Evolutionary conservation across 1,140 invertebrate genomes (phyloP), one percentile per base, ranked within the genome.

Genomic region (Paralvinella palmiformis): DNA sequence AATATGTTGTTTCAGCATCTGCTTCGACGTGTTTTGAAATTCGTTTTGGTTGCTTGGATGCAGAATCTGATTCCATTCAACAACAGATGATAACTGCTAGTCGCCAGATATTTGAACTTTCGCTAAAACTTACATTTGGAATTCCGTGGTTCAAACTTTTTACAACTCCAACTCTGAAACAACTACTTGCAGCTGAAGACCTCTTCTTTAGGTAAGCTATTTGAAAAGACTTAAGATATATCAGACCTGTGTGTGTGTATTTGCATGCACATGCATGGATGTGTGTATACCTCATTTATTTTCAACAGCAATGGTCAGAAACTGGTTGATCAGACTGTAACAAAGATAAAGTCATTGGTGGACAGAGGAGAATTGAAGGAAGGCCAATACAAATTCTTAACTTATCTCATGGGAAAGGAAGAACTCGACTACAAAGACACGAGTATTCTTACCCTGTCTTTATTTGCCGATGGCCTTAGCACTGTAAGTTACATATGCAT

Each of bases 391-490:
- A 79, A 72, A 66, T 84, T 85, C 64, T 59, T 85, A 35, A 71
- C 71, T 3, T 82, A 84, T 66, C 71, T 85, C 15, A 67, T 85
- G 17, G 74, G 75, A 15, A 75, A 75, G 41, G 63, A 77, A 62
- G 79, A 84, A 32, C 68, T 85, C 4, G 75, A 65, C 45, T 50
- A 71, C 73, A 91, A 22, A 73, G 83, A 91, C 50, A 88, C 91
- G 2, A 85, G 86, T 6, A 86, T 91, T 44, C 79, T 93, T 20
- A 88, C 90, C 0, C 73, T 92, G 44, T 91, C 93, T 79, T 80
- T 94, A 62, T 86, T 94, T 62, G 77, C 91, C n/a, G 91, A 93
- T 53, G 91, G 91, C 4, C 88, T 93, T 7, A 90, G 91, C 69
- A 92, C 91, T 45, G 91, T 93, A 80, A 84, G 75, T 67, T 68